Conservation (phyloP, 2,797 vertebrate species). For the Staurois parvus region DNA sequence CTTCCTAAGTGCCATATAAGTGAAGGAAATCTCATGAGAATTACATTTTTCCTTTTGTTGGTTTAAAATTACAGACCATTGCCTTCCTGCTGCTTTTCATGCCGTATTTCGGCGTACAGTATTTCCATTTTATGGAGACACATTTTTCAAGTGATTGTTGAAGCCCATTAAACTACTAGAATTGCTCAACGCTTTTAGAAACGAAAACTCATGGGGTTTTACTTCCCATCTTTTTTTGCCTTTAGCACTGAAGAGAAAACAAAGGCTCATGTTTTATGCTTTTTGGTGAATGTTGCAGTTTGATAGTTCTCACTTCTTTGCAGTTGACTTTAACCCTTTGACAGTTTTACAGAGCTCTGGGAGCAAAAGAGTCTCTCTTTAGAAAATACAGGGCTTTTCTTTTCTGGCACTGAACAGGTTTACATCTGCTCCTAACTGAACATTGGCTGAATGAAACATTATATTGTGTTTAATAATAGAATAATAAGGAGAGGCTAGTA, state of each 20-base stretch:
- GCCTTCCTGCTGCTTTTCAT: slow-evolving; percentile 53
- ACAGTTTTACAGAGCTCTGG: not conserved
- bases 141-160: slow-evolving; percentile 64
- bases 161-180: slow-evolving; percentile 62
- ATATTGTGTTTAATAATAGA: slow-evolving; percentile 52
- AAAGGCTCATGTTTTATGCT: slow-evolving; percentile 62
- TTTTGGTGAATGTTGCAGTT: slow-evolving; percentile 58
- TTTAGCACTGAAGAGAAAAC: slow-evolving; percentile 58
- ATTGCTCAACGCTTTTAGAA: slow-evolving; percentile 58
- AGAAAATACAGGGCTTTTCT: not conserved
- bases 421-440: slow-evolving; percentile 13
- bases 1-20: slow-evolving; percentile 43
- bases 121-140: slow-evolving; percentile 60
- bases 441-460: slow-evolving; percentile 31
- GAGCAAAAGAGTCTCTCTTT: not conserved
- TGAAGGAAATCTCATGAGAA: slow-evolving; percentile 57
- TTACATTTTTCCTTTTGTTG: slow-evolving; percentile 56
- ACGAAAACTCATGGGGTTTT: slow-evolving; percentile 57
- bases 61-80: slow-evolving; percentile 57
- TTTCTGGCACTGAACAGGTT: slow-evolving; percentile 3
- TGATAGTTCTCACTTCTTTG: slow-evolving; percentile 51
- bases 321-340: slow-evolving; percentile 54
- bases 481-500: slow-evolving; percentile 31
- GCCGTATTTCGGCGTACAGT: slow-evolving; percentile 46
- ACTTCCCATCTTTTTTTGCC: slow-evolving; percentile 60